Conservation (phyloP, 1,140 invertebrate species). For the Spodoptera litura region DNA sequence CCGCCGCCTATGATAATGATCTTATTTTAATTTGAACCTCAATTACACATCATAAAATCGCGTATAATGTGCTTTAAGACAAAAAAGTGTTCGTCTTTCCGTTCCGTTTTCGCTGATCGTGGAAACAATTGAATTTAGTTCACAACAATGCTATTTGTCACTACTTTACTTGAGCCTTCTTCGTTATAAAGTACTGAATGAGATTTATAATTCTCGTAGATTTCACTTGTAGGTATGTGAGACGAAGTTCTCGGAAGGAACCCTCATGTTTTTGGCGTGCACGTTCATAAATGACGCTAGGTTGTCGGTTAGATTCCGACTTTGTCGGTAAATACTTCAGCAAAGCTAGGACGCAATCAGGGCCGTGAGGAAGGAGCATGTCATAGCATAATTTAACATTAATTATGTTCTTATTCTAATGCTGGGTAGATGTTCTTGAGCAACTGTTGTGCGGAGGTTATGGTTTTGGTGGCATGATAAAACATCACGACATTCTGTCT, state of each 20-base stretch:
- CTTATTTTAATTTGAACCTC: conserved; percentile 62
- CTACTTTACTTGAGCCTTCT: background rate
- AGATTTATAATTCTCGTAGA: background rate
- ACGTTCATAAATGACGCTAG: conserved; percentile 9
- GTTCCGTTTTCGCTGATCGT: conserved; percentile 18
- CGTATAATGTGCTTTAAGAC: conserved; percentile 27
- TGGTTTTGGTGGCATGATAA: background rate
- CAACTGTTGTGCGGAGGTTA: background rate
- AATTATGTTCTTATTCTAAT: conserved; percentile 24
- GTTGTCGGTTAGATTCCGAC: conserved; percentile 10
- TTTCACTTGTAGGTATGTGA: background rate
- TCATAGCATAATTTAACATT: conserved; percentile 35
- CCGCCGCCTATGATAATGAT: conserved; percentile 62
- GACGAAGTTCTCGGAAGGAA: conserved; percentile 1
- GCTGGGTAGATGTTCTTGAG: background rate
- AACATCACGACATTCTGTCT: too few relatives aligned
- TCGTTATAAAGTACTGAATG: conserved; percentile 9
- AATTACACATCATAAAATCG: conserved; percentile 65
- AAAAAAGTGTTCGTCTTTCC: conserved; percentile 2
- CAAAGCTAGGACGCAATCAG: conserved; percentile 34
- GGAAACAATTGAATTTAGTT: conserved; percentile 41
- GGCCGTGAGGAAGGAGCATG: conserved; percentile 35
- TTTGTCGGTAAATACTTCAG: conserved; percentile 28
- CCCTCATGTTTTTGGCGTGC: conserved; percentile 1
- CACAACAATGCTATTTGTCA: conserved; percentile 12